Evolutionary conservation across 2,888 invertebrate genomes (phyloP).

Genomic region (Nomada lathburiana): DNA sequence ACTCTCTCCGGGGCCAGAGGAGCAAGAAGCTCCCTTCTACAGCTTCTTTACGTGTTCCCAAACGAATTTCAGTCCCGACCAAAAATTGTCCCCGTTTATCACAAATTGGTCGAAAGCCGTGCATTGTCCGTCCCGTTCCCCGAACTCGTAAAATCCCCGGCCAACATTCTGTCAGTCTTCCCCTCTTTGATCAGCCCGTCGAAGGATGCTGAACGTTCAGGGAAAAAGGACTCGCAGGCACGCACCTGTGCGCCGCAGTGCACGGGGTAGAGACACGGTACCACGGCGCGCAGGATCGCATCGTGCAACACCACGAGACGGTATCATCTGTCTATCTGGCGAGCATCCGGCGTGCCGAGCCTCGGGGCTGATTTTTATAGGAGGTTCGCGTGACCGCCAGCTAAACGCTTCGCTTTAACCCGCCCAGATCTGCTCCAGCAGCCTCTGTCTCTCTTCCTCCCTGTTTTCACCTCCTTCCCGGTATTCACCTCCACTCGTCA

Average conservation of each 20-base stretch:
- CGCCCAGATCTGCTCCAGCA: constrained; percentile 51
- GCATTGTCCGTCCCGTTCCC: constrained; percentile 45
- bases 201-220: constrained; percentile 36
- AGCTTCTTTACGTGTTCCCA: background rate
- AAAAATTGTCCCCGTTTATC: constrained; percentile 21
- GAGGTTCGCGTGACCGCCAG: constrained; percentile 80
- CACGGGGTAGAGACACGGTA: constrained; percentile 45
- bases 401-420: constrained; percentile 80
- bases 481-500: constrained; percentile 16
- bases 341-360: constrained; percentile 60
- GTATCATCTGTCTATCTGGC: constrained; percentile 73
- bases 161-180: constrained; percentile 21
- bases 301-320: constrained; percentile 47
- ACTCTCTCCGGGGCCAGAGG: background rate
- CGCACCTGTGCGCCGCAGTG: constrained; percentile 70
- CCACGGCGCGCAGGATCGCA: constrained; percentile 24
- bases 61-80: background rate
- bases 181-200: constrained; percentile 22
- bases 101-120: constrained; percentile 16
- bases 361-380: constrained; percentile 77
- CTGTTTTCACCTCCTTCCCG: constrained; percentile 46
- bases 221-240: constrained; percentile 66
- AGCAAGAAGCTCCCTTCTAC: background rate
- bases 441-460: constrained; percentile 39
- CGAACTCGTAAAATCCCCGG: constrained; percentile 65